Evolutionary conservation across 30 jellyfish, hydroid and myxozoan genomes (phyloP).

Genomic region (Catostylus mosaicus): DNA sequence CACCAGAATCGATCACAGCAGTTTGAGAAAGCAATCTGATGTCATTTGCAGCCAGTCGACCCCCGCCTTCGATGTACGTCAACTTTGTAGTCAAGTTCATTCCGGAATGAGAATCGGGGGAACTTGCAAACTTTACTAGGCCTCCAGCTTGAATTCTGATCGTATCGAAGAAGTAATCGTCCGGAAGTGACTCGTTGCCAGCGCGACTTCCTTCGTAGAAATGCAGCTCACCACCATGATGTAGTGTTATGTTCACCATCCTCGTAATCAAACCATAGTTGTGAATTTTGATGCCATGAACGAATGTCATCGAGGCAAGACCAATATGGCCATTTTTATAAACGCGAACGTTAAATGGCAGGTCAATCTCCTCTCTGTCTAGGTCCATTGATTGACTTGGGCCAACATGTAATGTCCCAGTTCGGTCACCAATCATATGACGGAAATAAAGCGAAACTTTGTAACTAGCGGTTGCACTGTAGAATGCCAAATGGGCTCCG

Average conservation of each 20-base stretch:
- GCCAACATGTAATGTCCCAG: slow-evolving; percentile 57
- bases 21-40: slow-evolving; percentile 42
- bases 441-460: slow-evolving; percentile 40
- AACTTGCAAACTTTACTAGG: slow-evolving; percentile 31
- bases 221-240: slow-evolving; percentile 64
- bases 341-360: slow-evolving; percentile 54
- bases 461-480: slow-evolving; percentile 1
- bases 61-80: slow-evolving; percentile 73
- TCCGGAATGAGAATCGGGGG: slow-evolving; percentile 70
- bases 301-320: slow-evolving; percentile 60
- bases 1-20: slow-evolving; percentile 60
- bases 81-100: slow-evolving; percentile 58
- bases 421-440: slow-evolving; percentile 73
- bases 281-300: slow-evolving; percentile 58
- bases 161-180: slow-evolving; percentile 34
- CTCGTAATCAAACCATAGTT: slow-evolving; percentile 51
- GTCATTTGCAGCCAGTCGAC: slow-evolving; percentile 44
- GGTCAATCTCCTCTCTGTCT: slow-evolving; percentile 60
- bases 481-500: slow-evolving; percentile 55
- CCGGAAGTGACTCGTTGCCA: slow-evolving; percentile 44
- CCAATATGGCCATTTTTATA: slow-evolving; percentile 61
- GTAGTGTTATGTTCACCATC: slow-evolving; percentile 49
- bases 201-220: slow-evolving; percentile 58
- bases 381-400: slow-evolving; percentile 51
- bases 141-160: slow-evolving; percentile 71